Conservation (phyloP, 1,140 invertebrate species). For the Leptonema lineaticorne region DNA sequence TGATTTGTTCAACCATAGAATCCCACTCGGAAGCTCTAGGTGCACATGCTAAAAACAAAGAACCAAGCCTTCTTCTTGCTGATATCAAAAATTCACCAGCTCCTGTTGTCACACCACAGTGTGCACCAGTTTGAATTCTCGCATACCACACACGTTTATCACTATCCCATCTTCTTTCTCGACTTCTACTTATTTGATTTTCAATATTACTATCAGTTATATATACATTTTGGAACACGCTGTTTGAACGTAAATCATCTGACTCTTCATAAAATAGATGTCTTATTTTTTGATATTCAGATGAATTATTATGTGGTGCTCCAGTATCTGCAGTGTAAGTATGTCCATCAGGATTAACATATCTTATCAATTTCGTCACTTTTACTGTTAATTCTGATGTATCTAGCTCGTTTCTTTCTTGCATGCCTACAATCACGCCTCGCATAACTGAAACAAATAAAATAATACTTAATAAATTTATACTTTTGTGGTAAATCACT, state of each 20-base stretch:
- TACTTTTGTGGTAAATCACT: not conserved
- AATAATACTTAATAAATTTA: slow-evolving; percentile 12
- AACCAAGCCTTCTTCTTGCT: slow-evolving; percentile 70
- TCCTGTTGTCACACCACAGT: slow-evolving; percentile 70
- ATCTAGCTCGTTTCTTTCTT: slow-evolving; percentile 63
- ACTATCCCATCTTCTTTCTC: slow-evolving; percentile 38
- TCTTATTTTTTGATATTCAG: slow-evolving; percentile 44
- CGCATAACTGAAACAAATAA: slow-evolving; percentile 60
- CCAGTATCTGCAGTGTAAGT: slow-evolving; percentile 44
- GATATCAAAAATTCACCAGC: slow-evolving; percentile 78
- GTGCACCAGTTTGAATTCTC: slow-evolving; percentile 61
- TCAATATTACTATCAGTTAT: slow-evolving; percentile 41
- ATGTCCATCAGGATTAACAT: slow-evolving; percentile 49
- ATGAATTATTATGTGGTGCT: slow-evolving; percentile 42
- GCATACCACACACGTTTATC: slow-evolving; percentile 45
- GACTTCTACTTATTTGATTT: slow-evolving; percentile 48
- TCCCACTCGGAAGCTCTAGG: slow-evolving; percentile 71
- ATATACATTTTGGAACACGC: not conserved
- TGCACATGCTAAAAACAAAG: slow-evolving; percentile 70
- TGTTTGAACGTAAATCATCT: not conserved
- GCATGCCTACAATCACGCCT: slow-evolving; percentile 66
- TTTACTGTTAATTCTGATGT: slow-evolving; percentile 67
- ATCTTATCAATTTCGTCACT: slow-evolving; percentile 67
- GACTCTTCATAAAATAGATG: not conserved
- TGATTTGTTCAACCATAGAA: slow-evolving; percentile 59